Evolutionary conservation across 2,113 vertebrate species (phyloP).

Genomic region (Syngnathus typhle): DNA sequence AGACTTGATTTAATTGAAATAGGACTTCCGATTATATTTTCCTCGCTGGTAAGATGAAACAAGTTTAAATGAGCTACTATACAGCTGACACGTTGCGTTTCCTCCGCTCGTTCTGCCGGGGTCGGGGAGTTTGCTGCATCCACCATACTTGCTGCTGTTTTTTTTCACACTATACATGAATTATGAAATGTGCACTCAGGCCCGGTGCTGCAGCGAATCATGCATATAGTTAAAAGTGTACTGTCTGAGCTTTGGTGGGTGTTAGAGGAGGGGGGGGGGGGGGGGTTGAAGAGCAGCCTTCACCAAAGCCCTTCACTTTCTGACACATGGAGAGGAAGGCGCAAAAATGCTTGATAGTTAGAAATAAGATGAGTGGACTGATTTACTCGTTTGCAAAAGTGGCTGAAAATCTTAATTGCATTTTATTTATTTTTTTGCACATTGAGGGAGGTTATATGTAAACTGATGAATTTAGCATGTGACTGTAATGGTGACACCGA

Average conservation of each 20-base stretch:
- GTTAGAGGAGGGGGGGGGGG: background rate
- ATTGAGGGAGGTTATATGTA: too few relatives aligned
- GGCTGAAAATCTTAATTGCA: too few relatives aligned
- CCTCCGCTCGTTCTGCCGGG: background rate
- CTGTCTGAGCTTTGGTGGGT: constrained; percentile 42
- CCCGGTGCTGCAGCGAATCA: constrained; percentile 60
- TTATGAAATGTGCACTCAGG: constrained; percentile 67
- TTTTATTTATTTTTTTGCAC: too few relatives aligned
- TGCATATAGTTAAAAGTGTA: constrained; percentile 70
- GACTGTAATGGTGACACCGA: too few relatives aligned
- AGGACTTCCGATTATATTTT: constrained; percentile 2
- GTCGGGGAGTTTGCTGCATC: constrained; percentile 30
- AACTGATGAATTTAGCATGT: too few relatives aligned
- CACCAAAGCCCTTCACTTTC: constrained; percentile 21
- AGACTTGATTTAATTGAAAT: constrained; percentile 10
- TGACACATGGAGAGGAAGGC: constrained; percentile 18
- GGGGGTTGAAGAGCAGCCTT: constrained; percentile 37
- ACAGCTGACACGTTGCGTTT: background rate
- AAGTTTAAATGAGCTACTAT: background rate
- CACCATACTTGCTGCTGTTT: constrained; percentile 23
- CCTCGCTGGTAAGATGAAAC: background rate
- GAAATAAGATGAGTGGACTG: too few relatives aligned
- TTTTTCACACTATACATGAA: constrained; percentile 64
- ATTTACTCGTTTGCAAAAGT: too few relatives aligned
- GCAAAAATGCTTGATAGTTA: too few relatives aligned